A percentile compares a stretch with the other conserved stretches of the same genome.
These are phyloP conservation scores for Notarius quadriscutis DNA, from an alignment of 2,113 vertebrate species.

Conservation along the genomic window DNA sequence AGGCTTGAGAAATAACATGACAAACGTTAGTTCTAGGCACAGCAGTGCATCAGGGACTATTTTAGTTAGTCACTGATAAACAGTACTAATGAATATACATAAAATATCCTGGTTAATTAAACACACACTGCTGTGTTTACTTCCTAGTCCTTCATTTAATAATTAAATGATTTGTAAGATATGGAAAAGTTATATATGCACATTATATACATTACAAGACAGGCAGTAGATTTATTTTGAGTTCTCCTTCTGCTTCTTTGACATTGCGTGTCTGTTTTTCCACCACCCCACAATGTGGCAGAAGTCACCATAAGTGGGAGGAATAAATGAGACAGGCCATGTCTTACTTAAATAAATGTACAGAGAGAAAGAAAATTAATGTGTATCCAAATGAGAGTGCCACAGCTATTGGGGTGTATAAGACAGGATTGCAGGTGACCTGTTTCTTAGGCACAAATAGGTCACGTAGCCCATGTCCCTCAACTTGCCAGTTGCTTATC, in stretches of 20 bases:
- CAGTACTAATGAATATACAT: not conserved
- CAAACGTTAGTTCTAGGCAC: not conserved
- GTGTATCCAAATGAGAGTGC: not conserved
- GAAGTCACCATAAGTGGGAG: conserved; percentile 13
- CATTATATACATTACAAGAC: not conserved
- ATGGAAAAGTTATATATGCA: not conserved
- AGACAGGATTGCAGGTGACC: not conserved
- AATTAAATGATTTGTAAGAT: not conserved
- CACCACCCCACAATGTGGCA: not conserved
- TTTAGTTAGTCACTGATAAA: not conserved
- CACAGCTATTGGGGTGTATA: not conserved
- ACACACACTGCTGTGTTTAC: not conserved
- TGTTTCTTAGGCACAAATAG: conserved; percentile 22
- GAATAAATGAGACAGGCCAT: not conserved
- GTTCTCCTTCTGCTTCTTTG: not conserved
- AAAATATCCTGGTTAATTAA: not conserved
- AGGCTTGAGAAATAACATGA: too few relatives aligned
- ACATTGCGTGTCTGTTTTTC: not conserved
- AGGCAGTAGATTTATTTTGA: not conserved
- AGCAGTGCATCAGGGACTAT: not conserved
- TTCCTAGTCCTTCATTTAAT: not conserved
- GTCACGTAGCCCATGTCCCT: not conserved
- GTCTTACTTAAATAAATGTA: conserved; percentile 24
- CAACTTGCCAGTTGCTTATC: not conserved
- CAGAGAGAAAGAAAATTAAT: not conserved